Base-by-base conservation (phyloP, 2,888 invertebrate species). In the Tortrix viridana region DNA sequence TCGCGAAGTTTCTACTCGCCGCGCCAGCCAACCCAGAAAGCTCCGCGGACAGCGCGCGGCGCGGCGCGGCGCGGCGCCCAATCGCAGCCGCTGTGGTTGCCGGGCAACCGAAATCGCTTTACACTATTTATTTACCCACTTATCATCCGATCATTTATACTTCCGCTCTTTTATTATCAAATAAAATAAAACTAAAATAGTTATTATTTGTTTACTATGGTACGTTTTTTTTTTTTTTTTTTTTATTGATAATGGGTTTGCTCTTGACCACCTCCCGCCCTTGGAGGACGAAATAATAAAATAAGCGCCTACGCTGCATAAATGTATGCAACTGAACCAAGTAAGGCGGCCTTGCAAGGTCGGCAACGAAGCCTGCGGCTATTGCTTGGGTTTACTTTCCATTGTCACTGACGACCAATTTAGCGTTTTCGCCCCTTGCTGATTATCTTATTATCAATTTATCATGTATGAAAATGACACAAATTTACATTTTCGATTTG, bases 311-410 rank as follows among this genome's bases (percentile, higher is more conserved):
- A 54, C 56, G 44, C 47, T 32, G 44, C 38, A 16, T 60, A 69
- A 67, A 69, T 55, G 67, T 68, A 65, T 69, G 70, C 58, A 65
- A 63, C 38, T 58, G 22, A 50, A 48, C 63, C 60, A 54, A 69
- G 64, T 71, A 69, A 69, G 73, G 68, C 75, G 77, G 73, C 84
- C 83, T 85, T 81, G 81, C 79, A 82, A 83, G 81, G 82, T 77
- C 76, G 70, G 44, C 60, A 62, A 46, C 62, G 56, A 26, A n/a
- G 57, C 57, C 26, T n/a, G 46, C 56, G 46, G 52, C 38, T 53
- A 22, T 38, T 19, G 56, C 46, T 37, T 38, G 32, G 16, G 49
- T 60, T 59, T 65, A 61, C 65, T 63, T 63, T 63, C 57, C 57
- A 58, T 63, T 53, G 38, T 46, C 44, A 43, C 49, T 55, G 26